These are phyloP conservation scores for Conopomorpha cramerella DNA, from an alignment of 1,140 invertebrate species.

Conservation along the genomic window DNA sequence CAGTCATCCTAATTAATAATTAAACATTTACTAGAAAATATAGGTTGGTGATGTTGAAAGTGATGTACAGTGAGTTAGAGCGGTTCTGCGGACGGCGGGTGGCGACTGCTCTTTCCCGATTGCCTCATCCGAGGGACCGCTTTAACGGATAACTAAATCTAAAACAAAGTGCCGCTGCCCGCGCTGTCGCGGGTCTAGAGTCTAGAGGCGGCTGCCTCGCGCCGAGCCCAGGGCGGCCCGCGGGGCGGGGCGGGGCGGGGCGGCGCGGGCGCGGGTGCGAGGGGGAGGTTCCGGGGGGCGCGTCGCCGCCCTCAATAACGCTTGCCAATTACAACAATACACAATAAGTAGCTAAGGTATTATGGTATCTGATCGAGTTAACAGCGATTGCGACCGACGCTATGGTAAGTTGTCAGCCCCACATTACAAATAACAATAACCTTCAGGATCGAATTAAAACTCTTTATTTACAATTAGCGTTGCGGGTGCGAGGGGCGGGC, in stretches of 20 bases:
- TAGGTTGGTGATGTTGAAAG: constrained; percentile 14
- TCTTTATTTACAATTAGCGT: constrained; percentile 46
- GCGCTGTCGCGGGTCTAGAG: background rate
- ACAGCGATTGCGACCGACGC: constrained; percentile 36
- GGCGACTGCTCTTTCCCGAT: too few relatives aligned
- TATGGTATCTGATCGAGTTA: constrained; percentile 30
- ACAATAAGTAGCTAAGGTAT: constrained; percentile 29
- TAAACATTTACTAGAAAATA: constrained; percentile 1
- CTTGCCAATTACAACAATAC: too few relatives aligned
- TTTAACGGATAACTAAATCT: too few relatives aligned
- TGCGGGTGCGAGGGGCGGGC: too few relatives aligned
- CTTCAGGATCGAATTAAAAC: constrained; percentile 36
- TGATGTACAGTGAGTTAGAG: constrained; percentile 10
- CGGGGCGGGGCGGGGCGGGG: background rate
- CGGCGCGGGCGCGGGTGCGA: constrained; percentile 5
- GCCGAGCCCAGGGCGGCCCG: too few relatives aligned
- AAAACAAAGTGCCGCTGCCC: background rate
- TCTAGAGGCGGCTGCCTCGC: background rate
- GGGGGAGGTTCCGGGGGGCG: too few relatives aligned
- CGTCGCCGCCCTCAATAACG: too few relatives aligned
- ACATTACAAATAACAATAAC: constrained; percentile 40
- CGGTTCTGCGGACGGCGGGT: too few relatives aligned
- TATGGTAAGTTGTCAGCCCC: constrained; percentile 39
- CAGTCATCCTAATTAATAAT: background rate
- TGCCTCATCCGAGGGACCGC: too few relatives aligned